Evolutionary conservation across 2,888 invertebrate genomes (phyloP), one percentile per base, ranked within the genome.

Genomic region (Lymantria monacha): DNA sequence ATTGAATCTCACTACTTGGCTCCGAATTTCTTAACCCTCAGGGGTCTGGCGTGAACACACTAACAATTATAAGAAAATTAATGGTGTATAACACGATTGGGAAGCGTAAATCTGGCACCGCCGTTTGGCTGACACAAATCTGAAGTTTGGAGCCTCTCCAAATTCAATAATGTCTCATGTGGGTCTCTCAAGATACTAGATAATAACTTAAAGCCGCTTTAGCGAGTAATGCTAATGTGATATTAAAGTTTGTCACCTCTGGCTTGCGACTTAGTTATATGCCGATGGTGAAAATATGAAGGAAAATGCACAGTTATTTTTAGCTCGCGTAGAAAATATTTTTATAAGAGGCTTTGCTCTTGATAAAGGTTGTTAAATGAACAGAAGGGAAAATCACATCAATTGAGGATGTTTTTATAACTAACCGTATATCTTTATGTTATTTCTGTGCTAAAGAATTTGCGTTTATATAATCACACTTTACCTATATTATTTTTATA

Each of bases 41-140:
- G 31, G 42, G 38, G 33, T 54, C 49, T 53, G 42, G 44, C 40
- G 49, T 49, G 41, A 49, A 46, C 46, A 61, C 46, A 58, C 52
- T 51, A 63, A 66, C 61, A 68, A 68, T 70, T 67, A 63, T 61
- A 63, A 63, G 58, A 51, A 63, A 67, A 67, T 68, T 66, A 69
- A 71, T 70, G 63, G 64, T 56, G 57, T 65, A 69, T 62, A 70
- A 66, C 69, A 63, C 55, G 58, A 70, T 70, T 70, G 63, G 46
- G 57, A 73, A 68, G 72, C 79, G 79, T 85, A 85, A 85, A 85
- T 85, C 78, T 79, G 72, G 69, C 69, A 70, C 69, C 70, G 76
- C 72, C 76, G 84, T 79, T 85, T 83, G 85, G 84, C 84, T 78
- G 80, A 79, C 81, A 78, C 77, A 74, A 73, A 72, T 75, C 66